Percentiles rank a stretch among this genome's conserved stretches.
phyloP scores from a whole-genome alignment of 2,797 vertebrate genomes.

The Chiroxiphia lanceolata region DNA sequence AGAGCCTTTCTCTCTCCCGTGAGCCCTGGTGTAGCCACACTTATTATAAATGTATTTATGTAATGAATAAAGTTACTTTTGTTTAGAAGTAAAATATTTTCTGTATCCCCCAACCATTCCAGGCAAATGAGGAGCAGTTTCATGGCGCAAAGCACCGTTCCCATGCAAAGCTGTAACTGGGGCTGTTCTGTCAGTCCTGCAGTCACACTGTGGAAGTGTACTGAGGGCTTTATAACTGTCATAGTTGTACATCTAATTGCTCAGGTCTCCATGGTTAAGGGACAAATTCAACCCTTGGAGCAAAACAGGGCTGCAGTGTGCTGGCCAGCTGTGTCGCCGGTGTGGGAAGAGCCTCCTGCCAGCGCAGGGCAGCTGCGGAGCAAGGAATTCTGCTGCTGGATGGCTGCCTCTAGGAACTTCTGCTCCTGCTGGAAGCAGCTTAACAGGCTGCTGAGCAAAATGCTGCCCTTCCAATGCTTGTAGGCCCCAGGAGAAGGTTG shows the following conservation, averaged over 20 bases:
- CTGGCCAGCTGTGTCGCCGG: not conserved
- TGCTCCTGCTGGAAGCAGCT: not conserved
- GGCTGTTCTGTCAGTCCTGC: not conserved
- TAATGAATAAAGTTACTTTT: not conserved
- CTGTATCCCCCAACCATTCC: not conserved
- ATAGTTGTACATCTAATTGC: not conserved
- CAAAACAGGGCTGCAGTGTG: accelerated
- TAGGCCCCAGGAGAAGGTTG: not conserved
- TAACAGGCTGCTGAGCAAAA: not conserved
- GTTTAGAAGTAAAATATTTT: not conserved
- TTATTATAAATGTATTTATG: not conserved
- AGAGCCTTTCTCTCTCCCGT: not conserved
- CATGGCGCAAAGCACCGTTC: not conserved
- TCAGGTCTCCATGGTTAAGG: not conserved
- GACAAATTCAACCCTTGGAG: not conserved
- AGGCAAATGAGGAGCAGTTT: not conserved
- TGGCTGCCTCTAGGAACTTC: not conserved
- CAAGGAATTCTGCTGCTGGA: not conserved
- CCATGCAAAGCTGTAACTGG: not conserved
- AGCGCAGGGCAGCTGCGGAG: not conserved
- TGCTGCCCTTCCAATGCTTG: accelerated
- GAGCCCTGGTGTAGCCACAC: not conserved
- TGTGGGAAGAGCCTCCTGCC: not conserved
- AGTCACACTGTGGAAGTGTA: accelerated
- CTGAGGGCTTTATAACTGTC: not conserved